Evolutionary conservation across 1,140 invertebrate genomes (phyloP), one percentile per base, ranked within the genome.

Genomic region (Cydia pomonella): DNA sequence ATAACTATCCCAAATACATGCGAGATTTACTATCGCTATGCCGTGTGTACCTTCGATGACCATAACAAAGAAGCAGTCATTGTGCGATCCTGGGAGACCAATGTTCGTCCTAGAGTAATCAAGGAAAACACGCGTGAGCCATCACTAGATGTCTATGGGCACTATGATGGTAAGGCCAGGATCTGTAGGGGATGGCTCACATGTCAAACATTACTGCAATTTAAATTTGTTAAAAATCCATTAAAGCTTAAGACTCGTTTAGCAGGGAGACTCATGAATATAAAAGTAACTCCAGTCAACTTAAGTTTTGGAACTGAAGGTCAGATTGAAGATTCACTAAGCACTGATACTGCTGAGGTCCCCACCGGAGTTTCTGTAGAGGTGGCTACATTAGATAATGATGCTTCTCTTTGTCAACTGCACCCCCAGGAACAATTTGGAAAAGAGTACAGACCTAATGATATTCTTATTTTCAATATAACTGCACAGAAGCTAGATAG

Each of bases 181-280:
- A 93, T 97, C 12, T 96, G 97, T 82, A 94, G 95, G 72, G 98
- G 98, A 0, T 99, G 98, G 98, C 92, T 99, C 0, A 98, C 96
- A 27, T 94, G 95, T 75, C 97, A 98, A 88, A 96, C 96, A 38
- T 94, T 97, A 71, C 94, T 99, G 66, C 97, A 99, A 89, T 95
- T 99, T 64, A 97, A 98, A 89, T 94, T 98, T 82, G 96, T 96
- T 82, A 96, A 96, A 81, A 96, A 96, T 84, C 97, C 98, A 1
- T 95, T 99, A 75, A 95, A 95, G 75, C 94, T 98, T 75, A 97
- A 97, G 84, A 96, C 95, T 79, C 95, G 97, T 86, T 94, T 96
- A 18, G 66, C 78, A 81, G 95, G 95, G 80, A 95, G 94, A 80
- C 93, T 94, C 76, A 94, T 97, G 77, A 94, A 94, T 82, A 95